Base-by-base conservation (phyloP, 2,888 invertebrate species). In the Drosophila niveifrons region DNA sequence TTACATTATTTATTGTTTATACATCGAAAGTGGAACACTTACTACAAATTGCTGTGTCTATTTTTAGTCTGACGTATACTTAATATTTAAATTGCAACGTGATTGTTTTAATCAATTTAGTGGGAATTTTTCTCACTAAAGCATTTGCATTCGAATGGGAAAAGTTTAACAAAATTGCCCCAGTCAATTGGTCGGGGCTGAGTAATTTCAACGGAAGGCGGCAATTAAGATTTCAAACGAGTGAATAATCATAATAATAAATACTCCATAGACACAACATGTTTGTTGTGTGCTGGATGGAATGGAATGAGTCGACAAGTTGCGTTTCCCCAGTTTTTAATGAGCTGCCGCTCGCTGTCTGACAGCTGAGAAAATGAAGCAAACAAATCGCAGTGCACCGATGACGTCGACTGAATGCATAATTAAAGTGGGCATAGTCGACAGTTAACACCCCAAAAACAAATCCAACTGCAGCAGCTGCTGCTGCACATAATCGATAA, bases 341-440 rank as follows among this genome's bases (percentile, higher is more conserved):
- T 65, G 28, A 28, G 23, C 17, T 29, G 31, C 10, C 51, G 15
- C 11, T n/a, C n/a, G n/a, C 23, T 6, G 23, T 23, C 48, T n/a
- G n/a, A 18, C 13, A 29, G 9, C 15, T 39, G 50, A 48, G 36
- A 17, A 28, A 44, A 61, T 18, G 13, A 31, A 17, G 10, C 47
- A 61, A 31, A 51, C 7, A 51, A 72, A 55, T 34, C 15, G 13
- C 43, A 28, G 29, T 4, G 2, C 7, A 10, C 8, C 6, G 6
- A 23, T 72, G 72, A 56, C 64, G 63, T 72, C 57, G 51, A 58
- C 11, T 55, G 9, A 64, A 53, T 63, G 69, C 69, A 73, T 75
- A 59, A 75, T 73, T 75, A 66, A 73, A 69, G 66, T 57, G 63
- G 46, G 23, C 44, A n/a, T n/a, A 67, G 50, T 36, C 52, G 56